These are phyloP conservation scores for Saccostrea echinata DNA, from an alignment of 1,140 invertebrate species.

Conservation along the genomic window DNA sequence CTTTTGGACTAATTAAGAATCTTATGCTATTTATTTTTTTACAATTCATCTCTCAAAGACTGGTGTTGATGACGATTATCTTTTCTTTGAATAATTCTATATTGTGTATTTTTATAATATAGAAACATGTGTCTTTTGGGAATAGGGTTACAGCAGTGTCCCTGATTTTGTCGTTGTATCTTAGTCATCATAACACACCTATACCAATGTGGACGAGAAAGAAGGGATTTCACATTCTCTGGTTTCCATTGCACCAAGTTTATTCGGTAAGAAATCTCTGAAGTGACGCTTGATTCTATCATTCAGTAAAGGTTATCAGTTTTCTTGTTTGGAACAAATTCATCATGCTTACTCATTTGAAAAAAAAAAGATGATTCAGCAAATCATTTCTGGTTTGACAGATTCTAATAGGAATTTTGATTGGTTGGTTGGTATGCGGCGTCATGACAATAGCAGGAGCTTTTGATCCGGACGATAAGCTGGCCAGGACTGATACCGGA, in stretches of 20 bases:
- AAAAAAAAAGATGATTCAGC: too few relatives aligned
- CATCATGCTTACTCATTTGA: too few relatives aligned
- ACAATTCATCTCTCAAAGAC: too few relatives aligned
- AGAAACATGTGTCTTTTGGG: slow-evolving; percentile 68
- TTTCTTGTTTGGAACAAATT: too few relatives aligned
- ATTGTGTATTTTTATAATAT: too few relatives aligned
- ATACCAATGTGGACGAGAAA: slow-evolving; percentile 84
- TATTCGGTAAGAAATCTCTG: slow-evolving; percentile 85
- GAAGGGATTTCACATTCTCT: slow-evolving; percentile 82
- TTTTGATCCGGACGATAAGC: slow-evolving; percentile 56
- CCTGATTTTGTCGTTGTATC: slow-evolving; percentile 89
- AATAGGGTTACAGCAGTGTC: slow-evolving; percentile 88
- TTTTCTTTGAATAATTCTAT: not conserved
- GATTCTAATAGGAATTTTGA: slow-evolving; percentile 63
- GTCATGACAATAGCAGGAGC: slow-evolving; percentile 57
- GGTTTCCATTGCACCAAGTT: slow-evolving; percentile 88
- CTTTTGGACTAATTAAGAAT: too few relatives aligned
- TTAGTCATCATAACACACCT: slow-evolving; percentile 86
- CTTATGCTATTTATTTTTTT: too few relatives aligned
- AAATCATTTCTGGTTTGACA: slow-evolving; percentile 67
- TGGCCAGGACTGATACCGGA: slow-evolving; percentile 63
- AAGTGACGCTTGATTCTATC: not conserved
- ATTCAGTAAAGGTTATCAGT: not conserved
- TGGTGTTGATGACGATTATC: not conserved
- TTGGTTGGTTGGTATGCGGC: slow-evolving; percentile 64